Base-by-base conservation (phyloP, 53 echinoderm and acorn worm species). In the Actinopyga echinites region DNA sequence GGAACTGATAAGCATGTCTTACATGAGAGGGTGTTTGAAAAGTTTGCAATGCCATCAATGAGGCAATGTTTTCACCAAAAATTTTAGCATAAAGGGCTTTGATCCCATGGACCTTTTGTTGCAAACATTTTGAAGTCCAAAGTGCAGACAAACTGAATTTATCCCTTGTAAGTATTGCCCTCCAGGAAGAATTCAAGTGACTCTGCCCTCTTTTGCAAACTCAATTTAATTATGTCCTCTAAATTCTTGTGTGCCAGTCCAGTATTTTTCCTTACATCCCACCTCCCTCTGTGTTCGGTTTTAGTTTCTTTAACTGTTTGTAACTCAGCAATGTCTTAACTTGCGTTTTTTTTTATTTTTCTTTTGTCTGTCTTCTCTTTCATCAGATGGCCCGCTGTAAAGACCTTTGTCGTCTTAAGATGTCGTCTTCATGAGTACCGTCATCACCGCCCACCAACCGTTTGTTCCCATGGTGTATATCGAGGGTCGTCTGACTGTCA, bases 381-480 rank as follows among this genome's bases (percentile, higher is more conserved):
- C 75, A 75, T 37, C 37, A 40, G 37, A 36, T 69, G n/a, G 23
- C 75, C 55, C 75, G 75, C 75, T 43, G 43, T 44, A 29, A 68
- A 42, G 52, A 75, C 75, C 44, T 37, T 75, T 75, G 49, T 75
- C 68, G 35, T 68, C 31, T 75, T 54, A 75, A 28, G 75, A 75
- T 75, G 52, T 75, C 75, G 75, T 75, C 75, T 21, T 44, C 44
- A 11, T 20, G 43, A 43, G 75, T 75, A 23, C n/a, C 43, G 44
- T 75, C 52, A 75, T 54, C 75, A 37, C 24, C 43, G 75, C 75
- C 75, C 75, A 45, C 75, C 75, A 68, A 68, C 68, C 68, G 68
- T 68, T 68, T 75, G 44, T 75, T 75, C 75, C 45, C 75, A 75
- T 75, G 75, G 52, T 75, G 75, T 75, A 20, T 69, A 26, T 75